Base-by-base conservation (phyloP, 2,113 vertebrate species). In the Poecile atricapillus region DNA sequence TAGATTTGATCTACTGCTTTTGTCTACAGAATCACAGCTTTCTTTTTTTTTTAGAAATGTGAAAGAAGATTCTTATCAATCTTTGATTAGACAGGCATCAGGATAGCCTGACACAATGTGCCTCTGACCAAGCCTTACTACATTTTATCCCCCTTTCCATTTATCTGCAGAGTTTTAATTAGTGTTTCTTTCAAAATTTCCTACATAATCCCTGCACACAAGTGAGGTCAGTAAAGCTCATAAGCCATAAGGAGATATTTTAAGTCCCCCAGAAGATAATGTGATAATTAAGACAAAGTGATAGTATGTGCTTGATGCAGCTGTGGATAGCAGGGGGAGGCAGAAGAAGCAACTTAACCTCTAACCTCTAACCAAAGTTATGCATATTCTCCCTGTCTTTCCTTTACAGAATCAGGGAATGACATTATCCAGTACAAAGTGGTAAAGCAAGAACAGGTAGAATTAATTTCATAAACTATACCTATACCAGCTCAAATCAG, bases 21-120 rank as follows among this genome's bases (percentile, higher is more conserved):
- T 92, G 59, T 87, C 79, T 75, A 46, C 52, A 90, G 33, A 93
- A 89, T 67, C 41, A 71, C 35, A 35, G 56, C 1, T 35, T 44
- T 49, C 31, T 64, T 67, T 88, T 74, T 83, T 75, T 75, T 35
- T 24, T 58, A 67, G 63, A 60, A 33, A 63, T 1, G 5, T 10
- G 31, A 88, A 79, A 50, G 68, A 89, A 89, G 83, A 83, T 87
- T 90, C 30, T 78, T 96, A 83, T 80, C 91, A 83, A 67, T 67
- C 39, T 93, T 93, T 83, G 31, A 81, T 83, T 93, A 89, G 86
- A 70, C 21, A 62, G 33, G 13, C 10, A n/a, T 70, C 47, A 77
- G 15, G 17, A 90, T 16, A 81, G 15, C 21, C 43, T 63, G 39
- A 90, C 24, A 93, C 11, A 70, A 59, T 67, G 16, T 62, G 39